Evolutionary conservation across 2,113 vertebrate genomes (phyloP).

Genomic region (Coptodon rendalli): DNA sequence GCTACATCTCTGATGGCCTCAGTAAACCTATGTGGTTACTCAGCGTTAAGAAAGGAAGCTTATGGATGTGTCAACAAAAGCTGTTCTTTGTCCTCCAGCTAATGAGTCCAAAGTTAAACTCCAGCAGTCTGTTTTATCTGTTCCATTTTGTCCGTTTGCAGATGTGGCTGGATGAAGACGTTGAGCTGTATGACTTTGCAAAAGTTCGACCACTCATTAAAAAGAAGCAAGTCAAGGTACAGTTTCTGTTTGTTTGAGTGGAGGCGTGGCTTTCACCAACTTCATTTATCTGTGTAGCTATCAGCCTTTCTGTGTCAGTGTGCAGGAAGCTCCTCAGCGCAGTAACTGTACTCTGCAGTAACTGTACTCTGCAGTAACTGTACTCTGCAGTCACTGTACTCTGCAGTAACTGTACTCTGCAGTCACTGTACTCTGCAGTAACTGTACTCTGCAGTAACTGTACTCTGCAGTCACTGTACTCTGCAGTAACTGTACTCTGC

Average conservation of each 20-base stretch:
- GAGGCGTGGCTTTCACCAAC: background rate
- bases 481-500: too few relatives aligned
- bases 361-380: too few relatives aligned
- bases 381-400: fast-evolving
- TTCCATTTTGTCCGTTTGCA: background rate
- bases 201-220: constrained; percentile 77
- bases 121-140: background rate
- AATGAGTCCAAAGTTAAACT: too few relatives aligned
- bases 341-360: background rate
- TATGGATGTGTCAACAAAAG: background rate
- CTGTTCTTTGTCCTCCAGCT: background rate
- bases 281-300: background rate
- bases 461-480: too few relatives aligned
- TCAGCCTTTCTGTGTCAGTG: background rate
- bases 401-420: fast-evolving
- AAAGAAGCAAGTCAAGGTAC: constrained; percentile 80
- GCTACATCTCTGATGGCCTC: background rate
- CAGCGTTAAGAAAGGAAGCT: fast-evolving
- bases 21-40: background rate
- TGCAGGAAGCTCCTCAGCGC: background rate
- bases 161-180: constrained; percentile 81
- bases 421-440: fast-evolving
- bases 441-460: fast-evolving
- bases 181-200: constrained; percentile 76
- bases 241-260: background rate